Evolutionary conservation across 2,888 invertebrate species (phyloP).

Genomic region (Caprella mutica): DNA sequence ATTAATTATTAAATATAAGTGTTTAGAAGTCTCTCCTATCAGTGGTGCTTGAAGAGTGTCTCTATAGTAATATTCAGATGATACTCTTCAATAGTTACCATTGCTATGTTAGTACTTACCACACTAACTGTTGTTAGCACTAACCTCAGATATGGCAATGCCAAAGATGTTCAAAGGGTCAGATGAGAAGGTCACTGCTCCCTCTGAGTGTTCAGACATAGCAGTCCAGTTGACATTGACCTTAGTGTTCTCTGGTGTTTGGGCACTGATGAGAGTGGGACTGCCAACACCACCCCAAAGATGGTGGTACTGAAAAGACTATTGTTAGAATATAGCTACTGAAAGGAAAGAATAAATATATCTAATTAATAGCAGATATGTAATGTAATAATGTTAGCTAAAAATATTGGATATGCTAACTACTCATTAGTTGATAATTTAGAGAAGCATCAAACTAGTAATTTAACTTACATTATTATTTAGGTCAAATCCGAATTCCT

Average conservation of each 20-base stretch:
- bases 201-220: background rate
- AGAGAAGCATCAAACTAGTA: too few species aligned
- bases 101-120: background rate
- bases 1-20: too few species aligned
- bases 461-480: too few species aligned
- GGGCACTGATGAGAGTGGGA: conserved; percentile 13
- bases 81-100: too few species aligned
- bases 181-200: conserved; percentile 5
- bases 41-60: background rate
- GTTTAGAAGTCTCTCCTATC: too few species aligned
- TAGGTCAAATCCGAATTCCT: too few species aligned
- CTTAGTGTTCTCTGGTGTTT: background rate
- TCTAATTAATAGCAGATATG: too few species aligned
- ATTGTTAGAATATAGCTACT: too few species aligned
- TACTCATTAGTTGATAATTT: too few species aligned
- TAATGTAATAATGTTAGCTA: too few species aligned
- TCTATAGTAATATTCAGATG: background rate
- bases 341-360: too few species aligned
- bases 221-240: conserved; percentile 15
- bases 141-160: conserved; percentile 14
- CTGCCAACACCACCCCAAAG: conserved; percentile 17
- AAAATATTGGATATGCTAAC: too few species aligned
- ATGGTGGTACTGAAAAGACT: conserved; percentile 18
- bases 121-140: background rate
- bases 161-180: conserved; percentile 19